phyloP scores from a whole-genome alignment of 2,797 vertebrate genomes.

The Serranus cabrilla region DNA sequence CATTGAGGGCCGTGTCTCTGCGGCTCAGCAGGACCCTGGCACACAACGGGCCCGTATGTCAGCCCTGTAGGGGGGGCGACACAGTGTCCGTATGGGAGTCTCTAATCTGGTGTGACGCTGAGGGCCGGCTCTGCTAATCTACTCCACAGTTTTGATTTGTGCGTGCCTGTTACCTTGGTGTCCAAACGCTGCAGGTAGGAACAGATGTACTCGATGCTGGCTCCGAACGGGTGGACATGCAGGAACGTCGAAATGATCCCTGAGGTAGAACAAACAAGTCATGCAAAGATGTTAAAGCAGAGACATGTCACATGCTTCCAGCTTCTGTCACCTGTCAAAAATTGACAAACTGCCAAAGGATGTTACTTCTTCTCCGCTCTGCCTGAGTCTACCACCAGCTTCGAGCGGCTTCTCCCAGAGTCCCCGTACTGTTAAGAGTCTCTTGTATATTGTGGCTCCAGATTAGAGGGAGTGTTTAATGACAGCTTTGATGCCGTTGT shows the following conservation, averaged over 20 bases:
- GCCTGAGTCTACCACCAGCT: conserved; percentile 44
- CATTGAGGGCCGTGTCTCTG: conserved; percentile 11
- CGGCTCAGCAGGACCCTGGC: conserved; percentile 47
- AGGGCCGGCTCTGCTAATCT: conserved; percentile 16
- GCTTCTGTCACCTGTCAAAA: conserved; percentile 33
- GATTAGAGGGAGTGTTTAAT: conserved; percentile 77
- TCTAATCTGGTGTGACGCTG: conserved; percentile 35
- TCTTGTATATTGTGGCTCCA: conserved; percentile 61
- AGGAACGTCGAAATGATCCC: conserved; percentile 96
- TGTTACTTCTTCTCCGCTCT: conserved; percentile 17
- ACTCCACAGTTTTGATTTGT: conserved; percentile 25
- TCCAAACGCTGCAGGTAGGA: conserved; percentile 95
- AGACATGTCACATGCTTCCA: conserved; percentile 18
- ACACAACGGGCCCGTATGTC: conserved; percentile 46
- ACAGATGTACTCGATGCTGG: conserved; percentile 97
- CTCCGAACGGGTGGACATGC: conserved; percentile 94
- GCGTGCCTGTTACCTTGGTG: conserved; percentile 86
- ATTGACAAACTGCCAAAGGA: conserved; percentile 24
- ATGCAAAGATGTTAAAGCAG: conserved; percentile 33
- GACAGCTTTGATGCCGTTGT: conserved; percentile 71
- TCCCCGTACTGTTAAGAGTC: conserved; percentile 64
- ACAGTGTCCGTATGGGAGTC: conserved; percentile 24
- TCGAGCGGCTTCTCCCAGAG: conserved; percentile 60
- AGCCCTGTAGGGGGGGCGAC: conserved; percentile 32
- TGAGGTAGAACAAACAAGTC: conserved; percentile 72